Percentiles rank a stretch among this genome's conserved stretches.
Conservation (phyloP, 2,888 invertebrate species). For the Mongoloraphidia duomilia region DNA sequence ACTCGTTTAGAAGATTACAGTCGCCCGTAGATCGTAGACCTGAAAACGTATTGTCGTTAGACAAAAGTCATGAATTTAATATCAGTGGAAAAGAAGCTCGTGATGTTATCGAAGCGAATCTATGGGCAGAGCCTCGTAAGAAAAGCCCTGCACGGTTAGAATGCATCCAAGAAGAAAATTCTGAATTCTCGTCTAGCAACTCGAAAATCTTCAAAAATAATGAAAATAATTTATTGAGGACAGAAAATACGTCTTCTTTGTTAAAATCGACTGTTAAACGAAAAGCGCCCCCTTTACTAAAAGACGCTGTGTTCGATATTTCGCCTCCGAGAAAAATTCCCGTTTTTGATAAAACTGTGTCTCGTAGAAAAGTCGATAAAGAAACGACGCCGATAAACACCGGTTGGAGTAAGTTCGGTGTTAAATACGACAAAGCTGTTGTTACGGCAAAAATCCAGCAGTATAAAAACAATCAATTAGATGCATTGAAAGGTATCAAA, state of each 20-base stretch:
- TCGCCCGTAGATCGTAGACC: too few species aligned
- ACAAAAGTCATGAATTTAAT: constrained; percentile 22
- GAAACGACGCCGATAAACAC: too few species aligned
- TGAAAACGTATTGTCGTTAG: not conserved
- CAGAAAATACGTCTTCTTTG: constrained; percentile 16
- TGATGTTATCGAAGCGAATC: constrained; percentile 24
- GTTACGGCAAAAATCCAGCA: too few species aligned
- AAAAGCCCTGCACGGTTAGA: constrained; percentile 30
- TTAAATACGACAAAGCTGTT: too few species aligned
- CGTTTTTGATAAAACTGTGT: too few species aligned
- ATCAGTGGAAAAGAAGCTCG: constrained; percentile 18
- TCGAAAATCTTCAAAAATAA: constrained; percentile 25
- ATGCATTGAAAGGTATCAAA: too few species aligned
- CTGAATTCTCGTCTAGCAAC: constrained; percentile 22
- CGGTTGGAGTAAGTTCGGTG: too few species aligned
- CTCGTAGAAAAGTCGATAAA: too few species aligned
- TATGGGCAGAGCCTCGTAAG: constrained; percentile 24
- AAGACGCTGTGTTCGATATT: constrained; percentile 8
- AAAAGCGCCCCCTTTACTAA: constrained; percentile 12
- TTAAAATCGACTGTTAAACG: constrained; percentile 12
- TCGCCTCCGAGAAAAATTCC: constrained; percentile 15
- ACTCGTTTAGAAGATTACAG: too few species aligned
- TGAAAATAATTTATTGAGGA: constrained; percentile 26
- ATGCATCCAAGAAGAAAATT: constrained; percentile 34
- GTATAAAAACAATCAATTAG: too few species aligned